Percentiles rank a stretch among this genome's conserved stretches.
phyloP scores from a whole-genome alignment of 2,113 vertebrate species.

The Petaurus breviceps region DNA sequence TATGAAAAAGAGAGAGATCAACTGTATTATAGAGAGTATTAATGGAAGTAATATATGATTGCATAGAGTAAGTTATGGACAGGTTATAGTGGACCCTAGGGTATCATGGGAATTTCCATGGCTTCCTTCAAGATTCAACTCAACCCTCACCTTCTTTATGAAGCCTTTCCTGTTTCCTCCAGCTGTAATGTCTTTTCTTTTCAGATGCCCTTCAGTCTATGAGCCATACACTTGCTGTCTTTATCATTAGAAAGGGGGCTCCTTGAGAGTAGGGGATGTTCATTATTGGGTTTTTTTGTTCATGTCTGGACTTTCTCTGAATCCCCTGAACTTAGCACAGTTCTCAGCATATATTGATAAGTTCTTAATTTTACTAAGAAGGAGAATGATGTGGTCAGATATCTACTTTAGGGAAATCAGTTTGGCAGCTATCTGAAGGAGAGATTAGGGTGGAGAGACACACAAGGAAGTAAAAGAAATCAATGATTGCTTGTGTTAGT shows the following conservation, averaged over 20 bases:
- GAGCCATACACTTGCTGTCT: not conserved
- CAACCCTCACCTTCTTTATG: not conserved
- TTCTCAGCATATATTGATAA: not conserved
- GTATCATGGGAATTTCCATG: not conserved
- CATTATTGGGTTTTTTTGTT: not conserved
- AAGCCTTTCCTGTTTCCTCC: not conserved
- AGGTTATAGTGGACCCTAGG: no score
- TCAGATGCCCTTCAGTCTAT: not conserved
- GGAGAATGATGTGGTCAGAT: not conserved
- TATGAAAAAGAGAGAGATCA: no score
- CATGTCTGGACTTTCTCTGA: not conserved
- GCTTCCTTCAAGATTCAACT: not conserved
- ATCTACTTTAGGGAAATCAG: not conserved
- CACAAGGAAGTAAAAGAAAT: not conserved
- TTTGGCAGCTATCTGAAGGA: not conserved
- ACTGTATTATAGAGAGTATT: no score
- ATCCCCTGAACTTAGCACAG: not conserved
- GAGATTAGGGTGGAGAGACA: not conserved
- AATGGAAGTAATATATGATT: no score
- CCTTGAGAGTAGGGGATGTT: not conserved
- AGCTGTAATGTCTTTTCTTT: not conserved
- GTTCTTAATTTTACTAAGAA: not conserved
- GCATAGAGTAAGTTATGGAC: no score
- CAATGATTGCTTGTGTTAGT: not conserved
- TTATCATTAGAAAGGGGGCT: not conserved